Conservation (phyloP, 2,797 vertebrate species). For the Pyrocephalus nanus region DNA sequence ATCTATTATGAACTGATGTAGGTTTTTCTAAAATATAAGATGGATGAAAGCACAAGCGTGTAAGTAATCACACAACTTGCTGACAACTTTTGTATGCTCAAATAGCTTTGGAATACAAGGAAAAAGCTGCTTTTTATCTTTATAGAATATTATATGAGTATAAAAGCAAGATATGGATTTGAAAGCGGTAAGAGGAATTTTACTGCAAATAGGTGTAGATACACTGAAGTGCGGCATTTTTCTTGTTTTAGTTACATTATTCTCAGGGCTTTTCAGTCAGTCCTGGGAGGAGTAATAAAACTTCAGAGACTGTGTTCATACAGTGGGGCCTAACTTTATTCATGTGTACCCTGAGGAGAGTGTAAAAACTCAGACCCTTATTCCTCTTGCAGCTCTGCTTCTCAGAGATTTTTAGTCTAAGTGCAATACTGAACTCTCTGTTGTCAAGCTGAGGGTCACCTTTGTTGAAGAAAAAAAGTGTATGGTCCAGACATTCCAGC, state of each 20-base stretch:
- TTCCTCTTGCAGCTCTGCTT: not conserved
- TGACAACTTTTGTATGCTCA: not conserved
- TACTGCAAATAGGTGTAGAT: not conserved
- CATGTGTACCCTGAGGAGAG: not conserved
- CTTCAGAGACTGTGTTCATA: not conserved
- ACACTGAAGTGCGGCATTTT: not conserved
- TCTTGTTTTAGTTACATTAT: not conserved
- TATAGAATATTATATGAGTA: accelerated
- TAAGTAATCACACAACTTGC: not conserved
- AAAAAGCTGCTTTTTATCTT: not conserved
- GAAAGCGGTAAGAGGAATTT: not conserved
- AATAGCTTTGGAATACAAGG: not conserved
- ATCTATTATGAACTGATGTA: not conserved
- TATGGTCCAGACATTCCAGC: not conserved
- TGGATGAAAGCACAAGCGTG: not conserved
- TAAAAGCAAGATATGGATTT: not conserved
- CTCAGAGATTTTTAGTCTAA: not conserved
- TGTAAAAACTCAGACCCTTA: not conserved
- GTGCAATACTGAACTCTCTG: not conserved
- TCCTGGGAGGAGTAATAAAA: not conserved
- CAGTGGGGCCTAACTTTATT: not conserved
- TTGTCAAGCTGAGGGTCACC: not conserved
- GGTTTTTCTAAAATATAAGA: not conserved
- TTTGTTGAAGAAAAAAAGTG: not conserved
- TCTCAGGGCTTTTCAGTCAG: not conserved